Base-by-base conservation (phyloP, 2,113 vertebrate genomes). In the Rafetus swinhoei region DNA sequence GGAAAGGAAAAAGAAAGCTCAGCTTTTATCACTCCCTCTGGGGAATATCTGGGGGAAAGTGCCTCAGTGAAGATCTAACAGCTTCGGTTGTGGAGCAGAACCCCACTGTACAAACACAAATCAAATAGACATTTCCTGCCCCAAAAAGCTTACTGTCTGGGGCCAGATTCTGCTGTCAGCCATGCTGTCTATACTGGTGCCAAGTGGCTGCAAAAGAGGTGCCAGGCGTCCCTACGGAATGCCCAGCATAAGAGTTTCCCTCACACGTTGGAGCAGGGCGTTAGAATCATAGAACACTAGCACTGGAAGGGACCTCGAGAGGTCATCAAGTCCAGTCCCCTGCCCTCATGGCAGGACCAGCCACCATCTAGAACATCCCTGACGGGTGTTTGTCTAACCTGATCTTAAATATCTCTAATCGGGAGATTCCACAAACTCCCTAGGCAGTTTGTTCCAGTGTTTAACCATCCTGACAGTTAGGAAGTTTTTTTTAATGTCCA, bases 101-200 rank as follows among this genome's bases (percentile, higher is more conserved):
- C 39, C 19, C 50, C 52, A 19, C 50, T 0, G 0, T 39, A 74
- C 69, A n/a, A 69, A 69, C 65, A 74, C 18, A 22, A n/a, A 74
- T 21, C 32, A 74, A 22, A 74, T 11, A 74, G 32, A n/a, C 32
- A 65, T 4, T 32, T 24, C 24, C 13, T 53, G 50, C 14, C 50
- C 50, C 29, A 72, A 27, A 79, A 18, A 16, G 6, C 39, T 35
- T 39, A 39, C 69, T 22, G n/a, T 74, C 72, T 24, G 22, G 35
- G 72, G 72, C 35, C 72, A 45, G 72, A 19, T 22, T 45, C 72
- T 24, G 72, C 39, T 76, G 39, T 76, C 72, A 76, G 72, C 39
- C 39, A 72, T 5, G 16, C 69, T 39, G 35, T 13, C 39, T 39
- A 24, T 11, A 10, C 72, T 76, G 72, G 11, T 45, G 9, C n/a